Conservation (phyloP, 1,140 invertebrate species). For the Drosophila kurseongensis region DNA sequence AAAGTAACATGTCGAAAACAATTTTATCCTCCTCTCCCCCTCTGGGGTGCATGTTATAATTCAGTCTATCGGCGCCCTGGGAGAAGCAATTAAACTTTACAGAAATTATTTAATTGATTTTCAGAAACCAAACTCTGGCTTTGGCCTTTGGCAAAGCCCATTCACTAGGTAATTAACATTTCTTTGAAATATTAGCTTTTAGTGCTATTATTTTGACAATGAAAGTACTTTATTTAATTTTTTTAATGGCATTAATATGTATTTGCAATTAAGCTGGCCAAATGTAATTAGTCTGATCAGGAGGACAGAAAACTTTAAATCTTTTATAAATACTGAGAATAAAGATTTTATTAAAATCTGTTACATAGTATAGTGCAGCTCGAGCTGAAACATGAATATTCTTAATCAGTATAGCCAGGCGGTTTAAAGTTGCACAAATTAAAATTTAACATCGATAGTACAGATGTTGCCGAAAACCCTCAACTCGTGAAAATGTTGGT, state of each 20-base stretch:
- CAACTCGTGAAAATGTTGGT: too few species aligned
- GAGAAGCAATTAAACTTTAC: constrained; percentile 50
- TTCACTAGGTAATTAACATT: constrained; percentile 40
- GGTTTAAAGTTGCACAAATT: too few species aligned
- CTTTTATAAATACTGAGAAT: too few species aligned
- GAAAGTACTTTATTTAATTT: constrained; percentile 1
- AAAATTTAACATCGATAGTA: too few species aligned
- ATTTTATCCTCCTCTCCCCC: neutral
- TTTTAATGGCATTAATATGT: constrained; percentile 11
- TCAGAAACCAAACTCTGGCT: constrained; percentile 21
- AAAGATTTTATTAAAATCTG: too few species aligned
- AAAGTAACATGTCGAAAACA: constrained; percentile 37
- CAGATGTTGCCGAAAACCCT: too few species aligned
- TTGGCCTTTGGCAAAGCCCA: constrained; percentile 12
- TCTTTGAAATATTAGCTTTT: constrained; percentile 5
- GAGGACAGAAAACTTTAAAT: too few species aligned
- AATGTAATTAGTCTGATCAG: constrained; percentile 5
- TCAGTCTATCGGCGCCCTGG: constrained; percentile 4
- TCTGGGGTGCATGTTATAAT: neutral
- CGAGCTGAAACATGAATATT: too few species aligned
- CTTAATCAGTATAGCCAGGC: too few species aligned
- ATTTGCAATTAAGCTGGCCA: neutral
- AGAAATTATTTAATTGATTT: constrained; percentile 52
- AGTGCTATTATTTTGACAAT: constrained; percentile 3
- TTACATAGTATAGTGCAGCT: too few species aligned